Base-by-base conservation (phyloP, 2,888 invertebrate species). In the Synanthedon myopaeformis region DNA sequence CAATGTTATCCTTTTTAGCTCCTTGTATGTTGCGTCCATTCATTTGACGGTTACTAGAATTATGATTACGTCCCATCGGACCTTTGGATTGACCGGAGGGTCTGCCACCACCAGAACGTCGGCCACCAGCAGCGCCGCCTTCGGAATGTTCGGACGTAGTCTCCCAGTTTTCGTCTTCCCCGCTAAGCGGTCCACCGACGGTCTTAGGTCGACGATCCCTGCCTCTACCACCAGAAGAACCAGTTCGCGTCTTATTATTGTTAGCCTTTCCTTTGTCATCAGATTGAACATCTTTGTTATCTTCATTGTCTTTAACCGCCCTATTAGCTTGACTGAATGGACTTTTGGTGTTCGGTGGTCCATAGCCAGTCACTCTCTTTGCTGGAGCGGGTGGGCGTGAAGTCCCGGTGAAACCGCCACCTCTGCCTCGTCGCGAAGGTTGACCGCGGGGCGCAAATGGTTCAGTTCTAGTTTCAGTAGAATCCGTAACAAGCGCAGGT, bases 381-480 rank as follows among this genome's bases (percentile, higher is more conserved):
- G 89, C 83, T 5, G 88, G 81, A 23, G 87, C 85, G n/a, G 84
- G 84, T 8, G 83, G 85, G n/a, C 87, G 74, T 2, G 76, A 61
- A 1, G 80, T 67, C 19, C 86, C 86, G 59, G 84, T 85, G 62
- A 85, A 86, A 35, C 86, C 86, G 13, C 93, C 95, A 13, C 93
- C 95, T 57, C 96, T 89, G 4, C 96, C 96, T 55, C 96, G 91
- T 52, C 96, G 89, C 1, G 96, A 96, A 0, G 96, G 96, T 75
- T 96, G 96, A 0, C 96, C 96, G 19, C 95, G 90, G 0, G 96
- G 96, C 1, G 94, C 92, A 79, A 96, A 96, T 51, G 93, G 93
- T 67, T 94, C 93, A 55, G 90, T 83, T 55, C 91, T 83, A 59
- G 84, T 86, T 70, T 84, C 82, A 74, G 89, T 62, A 13, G 73